phyloP scores from a whole-genome alignment of 2,888 invertebrate species.

The Taphrorychus bicolor region DNA sequence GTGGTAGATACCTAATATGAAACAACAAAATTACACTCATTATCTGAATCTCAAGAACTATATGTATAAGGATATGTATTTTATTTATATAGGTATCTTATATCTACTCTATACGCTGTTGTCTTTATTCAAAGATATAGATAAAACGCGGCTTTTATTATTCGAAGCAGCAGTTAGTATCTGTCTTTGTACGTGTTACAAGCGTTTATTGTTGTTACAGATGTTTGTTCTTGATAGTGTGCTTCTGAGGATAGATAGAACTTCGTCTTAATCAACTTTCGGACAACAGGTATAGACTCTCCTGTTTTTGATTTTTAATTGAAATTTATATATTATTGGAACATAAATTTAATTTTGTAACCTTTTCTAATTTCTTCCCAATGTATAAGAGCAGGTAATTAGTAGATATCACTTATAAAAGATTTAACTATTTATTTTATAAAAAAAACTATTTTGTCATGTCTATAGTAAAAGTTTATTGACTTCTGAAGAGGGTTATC shows the following conservation, averaged over 20 bases:
- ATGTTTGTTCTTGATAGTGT: neutral
- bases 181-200: neutral
- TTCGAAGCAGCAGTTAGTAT: conserved; percentile 8
- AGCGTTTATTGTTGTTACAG: neutral
- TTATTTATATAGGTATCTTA: neutral
- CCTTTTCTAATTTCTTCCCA: too few relatives aligned
- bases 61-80: neutral
- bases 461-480: neutral
- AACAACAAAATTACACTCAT: neutral
- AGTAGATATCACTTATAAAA: too few relatives aligned
- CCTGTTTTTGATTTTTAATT: too few relatives aligned
- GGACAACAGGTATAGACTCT: too few relatives aligned
- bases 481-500: neutral
- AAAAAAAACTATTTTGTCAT: neutral
- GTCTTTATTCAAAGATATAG: conserved; percentile 9
- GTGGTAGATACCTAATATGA: neutral
- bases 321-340: too few relatives aligned
- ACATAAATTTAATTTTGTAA: too few relatives aligned
- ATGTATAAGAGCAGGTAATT: too few relatives aligned
- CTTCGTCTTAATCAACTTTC: too few relatives aligned
- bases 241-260: too few relatives aligned
- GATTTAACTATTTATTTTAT: too few relatives aligned
- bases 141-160: neutral
- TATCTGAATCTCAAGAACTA: conserved; percentile 3
- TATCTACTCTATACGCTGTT: neutral